Evolutionary conservation across 1,140 invertebrate species (phyloP).

Genomic region (Eulimnadia texana): DNA sequence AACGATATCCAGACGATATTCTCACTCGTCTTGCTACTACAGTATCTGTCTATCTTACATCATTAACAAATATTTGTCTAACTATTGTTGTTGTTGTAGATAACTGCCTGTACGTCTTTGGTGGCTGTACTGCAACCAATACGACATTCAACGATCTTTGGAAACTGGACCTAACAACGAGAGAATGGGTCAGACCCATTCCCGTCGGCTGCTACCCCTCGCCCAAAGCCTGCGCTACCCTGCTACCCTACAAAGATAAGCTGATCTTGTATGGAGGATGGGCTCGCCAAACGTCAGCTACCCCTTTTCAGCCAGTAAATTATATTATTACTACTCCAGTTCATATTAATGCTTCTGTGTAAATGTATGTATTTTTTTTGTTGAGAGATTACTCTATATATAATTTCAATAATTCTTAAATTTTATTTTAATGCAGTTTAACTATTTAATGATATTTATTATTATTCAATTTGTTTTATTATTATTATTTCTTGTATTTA

Average conservation of each 20-base stretch:
- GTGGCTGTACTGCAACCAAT: constrained; percentile 81
- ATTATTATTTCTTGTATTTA: neutral
- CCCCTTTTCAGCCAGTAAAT: constrained; percentile 12
- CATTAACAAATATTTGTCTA: constrained; percentile 1
- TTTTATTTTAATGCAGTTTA: too few relatives aligned
- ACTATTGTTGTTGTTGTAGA: constrained; percentile 24
- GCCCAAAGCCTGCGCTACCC: constrained; percentile 85
- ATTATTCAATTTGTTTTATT: neutral
- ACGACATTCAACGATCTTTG: constrained; percentile 97
- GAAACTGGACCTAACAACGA: constrained; percentile 71
- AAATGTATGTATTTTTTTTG: too few relatives aligned
- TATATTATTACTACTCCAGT: neutral
- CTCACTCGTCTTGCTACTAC: constrained; percentile 72
- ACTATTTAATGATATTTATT: neutral
- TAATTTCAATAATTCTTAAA: too few relatives aligned
- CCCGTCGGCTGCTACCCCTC: constrained; percentile 82
- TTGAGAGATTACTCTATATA: too few relatives aligned
- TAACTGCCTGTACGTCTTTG: constrained; percentile 87
- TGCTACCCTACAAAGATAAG: constrained; percentile 69
- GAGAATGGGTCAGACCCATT: constrained; percentile 64
- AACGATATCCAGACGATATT: constrained; percentile 74
- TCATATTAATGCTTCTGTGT: neutral
- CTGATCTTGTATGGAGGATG: constrained; percentile 88
- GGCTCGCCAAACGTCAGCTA: constrained; percentile 43
- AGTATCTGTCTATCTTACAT: constrained; percentile 22